Percentiles rank a stretch among this genome's conserved stretches.
These are phyloP conservation scores for Cathartes aura DNA, from an alignment of 2,113 vertebrate genomes.

Conservation along the genomic window DNA sequence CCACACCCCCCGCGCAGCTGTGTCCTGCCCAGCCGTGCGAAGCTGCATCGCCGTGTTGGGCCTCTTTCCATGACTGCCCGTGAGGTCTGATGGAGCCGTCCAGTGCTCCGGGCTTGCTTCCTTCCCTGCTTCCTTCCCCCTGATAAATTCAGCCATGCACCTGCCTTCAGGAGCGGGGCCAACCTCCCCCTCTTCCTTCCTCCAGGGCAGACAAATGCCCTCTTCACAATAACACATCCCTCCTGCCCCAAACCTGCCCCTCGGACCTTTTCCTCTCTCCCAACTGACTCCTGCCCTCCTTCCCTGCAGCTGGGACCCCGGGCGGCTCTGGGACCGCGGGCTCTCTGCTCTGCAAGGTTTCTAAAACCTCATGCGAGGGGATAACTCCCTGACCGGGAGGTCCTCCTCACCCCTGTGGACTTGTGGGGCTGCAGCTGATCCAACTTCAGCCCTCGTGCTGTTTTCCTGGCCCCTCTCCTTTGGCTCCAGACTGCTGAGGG, in stretches of 20 bases:
- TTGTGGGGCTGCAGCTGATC: neutral
- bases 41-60: neutral
- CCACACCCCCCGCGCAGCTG: fast-evolving
- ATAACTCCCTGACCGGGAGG: neutral
- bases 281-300: neutral
- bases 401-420: neutral
- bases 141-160: conserved; percentile 10
- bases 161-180: neutral
- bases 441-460: neutral
- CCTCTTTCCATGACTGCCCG: neutral
- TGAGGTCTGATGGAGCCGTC: neutral
- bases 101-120: neutral
- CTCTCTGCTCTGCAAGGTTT: neutral
- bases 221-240: conserved; percentile 1
- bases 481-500: neutral
- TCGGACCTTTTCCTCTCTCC: neutral
- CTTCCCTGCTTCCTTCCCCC: conserved; percentile 41
- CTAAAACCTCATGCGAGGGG: fast-evolving
- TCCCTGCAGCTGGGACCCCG: neutral
- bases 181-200: conserved; percentile 29
- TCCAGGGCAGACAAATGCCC: neutral
- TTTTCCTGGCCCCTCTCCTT: neutral
- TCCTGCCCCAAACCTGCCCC: neutral
- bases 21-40: fast-evolving
- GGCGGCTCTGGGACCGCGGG: fast-evolving